These are phyloP conservation scores for Apaloderma vittatum DNA, from an alignment of 2,113 vertebrate species.

Conservation along the genomic window DNA sequence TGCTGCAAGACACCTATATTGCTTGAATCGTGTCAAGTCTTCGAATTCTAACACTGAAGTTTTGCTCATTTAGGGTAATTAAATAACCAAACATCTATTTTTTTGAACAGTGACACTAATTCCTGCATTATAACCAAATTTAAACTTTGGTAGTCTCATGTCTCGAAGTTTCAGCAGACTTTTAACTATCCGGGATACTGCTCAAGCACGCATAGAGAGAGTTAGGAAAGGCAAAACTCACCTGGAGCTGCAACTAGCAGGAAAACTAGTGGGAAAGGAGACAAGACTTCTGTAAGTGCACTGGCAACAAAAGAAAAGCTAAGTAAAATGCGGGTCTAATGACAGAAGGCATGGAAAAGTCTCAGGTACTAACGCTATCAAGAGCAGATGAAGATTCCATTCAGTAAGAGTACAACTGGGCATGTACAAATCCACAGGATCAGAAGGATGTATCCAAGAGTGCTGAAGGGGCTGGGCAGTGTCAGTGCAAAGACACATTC, in stretches of 20 bases:
- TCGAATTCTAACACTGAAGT: background rate
- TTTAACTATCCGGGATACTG: background rate
- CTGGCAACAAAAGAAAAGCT: background rate
- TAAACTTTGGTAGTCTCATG: background rate
- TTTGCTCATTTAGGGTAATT: background rate
- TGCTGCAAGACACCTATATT: background rate
- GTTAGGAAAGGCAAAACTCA: background rate
- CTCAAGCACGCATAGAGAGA: background rate
- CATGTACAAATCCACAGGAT: background rate
- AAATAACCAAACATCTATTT: background rate
- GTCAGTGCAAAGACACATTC: background rate
- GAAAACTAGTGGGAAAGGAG: background rate
- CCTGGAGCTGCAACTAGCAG: background rate
- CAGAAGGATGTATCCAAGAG: background rate
- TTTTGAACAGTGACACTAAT: background rate
- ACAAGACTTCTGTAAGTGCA: background rate
- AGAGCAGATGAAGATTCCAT: background rate
- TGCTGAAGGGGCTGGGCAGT: background rate
- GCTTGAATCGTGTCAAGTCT: background rate
- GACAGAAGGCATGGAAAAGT: background rate
- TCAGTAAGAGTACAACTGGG: background rate
- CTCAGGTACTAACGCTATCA: background rate
- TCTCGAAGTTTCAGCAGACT: background rate
- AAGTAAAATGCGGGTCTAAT: background rate
- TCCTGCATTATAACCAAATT: background rate